A percentile compares a stretch with the other conserved stretches of the same genome.
phyloP scores from a whole-genome alignment of 1,140 invertebrate genomes.

The Coelopa frigida region DNA sequence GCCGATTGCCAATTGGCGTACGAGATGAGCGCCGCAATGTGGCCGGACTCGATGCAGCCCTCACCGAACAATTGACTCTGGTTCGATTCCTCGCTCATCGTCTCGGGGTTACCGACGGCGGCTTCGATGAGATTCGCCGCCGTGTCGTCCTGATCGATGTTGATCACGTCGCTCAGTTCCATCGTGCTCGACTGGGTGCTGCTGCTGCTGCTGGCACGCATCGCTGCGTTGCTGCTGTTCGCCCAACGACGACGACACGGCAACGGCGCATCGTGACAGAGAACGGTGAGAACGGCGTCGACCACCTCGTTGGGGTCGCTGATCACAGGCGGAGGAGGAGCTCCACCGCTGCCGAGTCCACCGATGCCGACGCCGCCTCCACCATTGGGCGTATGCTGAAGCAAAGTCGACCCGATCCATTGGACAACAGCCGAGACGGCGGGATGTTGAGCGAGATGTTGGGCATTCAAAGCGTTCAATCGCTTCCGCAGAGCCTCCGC shows the following conservation, averaged over 20 bases:
- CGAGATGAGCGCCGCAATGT: constrained; percentile 64
- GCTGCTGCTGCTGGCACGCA: constrained; percentile 8
- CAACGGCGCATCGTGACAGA: constrained; percentile 72
- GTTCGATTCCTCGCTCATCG: constrained; percentile 13
- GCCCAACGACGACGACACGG: constrained; percentile 54
- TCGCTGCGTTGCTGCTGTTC: neutral
- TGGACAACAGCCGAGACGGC: constrained; percentile 52
- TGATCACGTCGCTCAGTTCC: constrained; percentile 39
- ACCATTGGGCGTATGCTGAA: constrained; percentile 56
- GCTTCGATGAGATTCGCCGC: constrained; percentile 16
- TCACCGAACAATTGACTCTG: constrained; percentile 15
- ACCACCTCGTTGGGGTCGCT: constrained; percentile 62
- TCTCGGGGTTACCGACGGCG: constrained; percentile 6
- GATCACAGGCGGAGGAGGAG: no score
- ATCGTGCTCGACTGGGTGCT: constrained; percentile 14
- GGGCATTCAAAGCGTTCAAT: constrained; percentile 19
- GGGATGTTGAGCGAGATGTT: constrained; percentile 48
- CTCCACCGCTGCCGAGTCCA: no score
- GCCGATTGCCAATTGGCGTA: constrained; percentile 69
- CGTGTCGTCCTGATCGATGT: constrained; percentile 42
- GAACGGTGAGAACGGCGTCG: constrained; percentile 72
- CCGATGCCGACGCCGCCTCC: no score
- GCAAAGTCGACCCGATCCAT: constrained; percentile 54
- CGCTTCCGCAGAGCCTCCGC: constrained; percentile 49
- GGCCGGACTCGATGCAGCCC: constrained; percentile 45